These are phyloP conservation scores for Dicaeum eximium DNA, from an alignment of 2,113 vertebrate species.

Conservation along the genomic window DNA sequence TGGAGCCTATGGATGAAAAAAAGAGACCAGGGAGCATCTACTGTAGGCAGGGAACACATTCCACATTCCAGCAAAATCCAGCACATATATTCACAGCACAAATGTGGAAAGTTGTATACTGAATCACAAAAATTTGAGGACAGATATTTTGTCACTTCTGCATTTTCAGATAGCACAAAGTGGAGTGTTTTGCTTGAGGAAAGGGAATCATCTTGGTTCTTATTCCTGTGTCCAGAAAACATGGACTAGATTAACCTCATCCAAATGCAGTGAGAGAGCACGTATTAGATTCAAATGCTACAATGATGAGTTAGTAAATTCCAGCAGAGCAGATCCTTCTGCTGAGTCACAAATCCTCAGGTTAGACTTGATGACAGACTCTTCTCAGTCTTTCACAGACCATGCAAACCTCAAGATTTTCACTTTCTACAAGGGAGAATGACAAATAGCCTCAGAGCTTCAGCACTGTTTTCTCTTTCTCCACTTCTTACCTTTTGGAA, in stretches of 20 bases:
- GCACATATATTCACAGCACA: fast-evolving
- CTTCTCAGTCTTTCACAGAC: not conserved
- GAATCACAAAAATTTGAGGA: not conserved
- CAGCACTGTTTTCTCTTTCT: not conserved
- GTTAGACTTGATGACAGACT: not conserved
- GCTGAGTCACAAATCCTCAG: not conserved
- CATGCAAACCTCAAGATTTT: not conserved
- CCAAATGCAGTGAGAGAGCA: not conserved
- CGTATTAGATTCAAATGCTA: not conserved
- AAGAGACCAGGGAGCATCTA: not conserved
- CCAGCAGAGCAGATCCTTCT: not conserved
- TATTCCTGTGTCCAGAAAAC: not conserved
- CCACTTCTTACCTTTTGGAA: not conserved
- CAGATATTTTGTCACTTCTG: not conserved
- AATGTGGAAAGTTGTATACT: not conserved
- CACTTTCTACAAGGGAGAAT: not conserved
- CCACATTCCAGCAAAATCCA: not conserved
- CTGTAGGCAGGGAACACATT: fast-evolving
- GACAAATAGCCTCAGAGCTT: not conserved
- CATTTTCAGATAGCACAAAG: not conserved
- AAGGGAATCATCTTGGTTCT: not conserved
- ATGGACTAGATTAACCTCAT: not conserved
- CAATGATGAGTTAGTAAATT: not conserved
- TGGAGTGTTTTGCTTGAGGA: not conserved
- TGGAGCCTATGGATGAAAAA: fast-evolving